These are phyloP conservation scores for Drosophila elegans DNA, from an alignment of 1,140 invertebrate genomes.

Conservation along the genomic window DNA sequence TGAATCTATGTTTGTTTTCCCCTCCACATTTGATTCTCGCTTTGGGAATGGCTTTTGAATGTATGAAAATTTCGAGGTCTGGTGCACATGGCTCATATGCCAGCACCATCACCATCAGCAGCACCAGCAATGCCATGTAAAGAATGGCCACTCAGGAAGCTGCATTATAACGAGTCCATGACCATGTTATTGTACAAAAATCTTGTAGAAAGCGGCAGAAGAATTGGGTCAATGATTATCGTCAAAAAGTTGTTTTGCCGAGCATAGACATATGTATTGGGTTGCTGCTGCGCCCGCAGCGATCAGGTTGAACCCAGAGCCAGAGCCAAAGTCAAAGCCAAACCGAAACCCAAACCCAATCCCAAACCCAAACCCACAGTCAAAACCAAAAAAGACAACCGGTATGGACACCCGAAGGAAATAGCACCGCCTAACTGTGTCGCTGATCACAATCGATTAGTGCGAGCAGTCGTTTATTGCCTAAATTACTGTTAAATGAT, in stretches of 20 bases:
- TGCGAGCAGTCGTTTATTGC: constrained; percentile 37
- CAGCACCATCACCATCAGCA: not conserved
- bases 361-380: too few relatives aligned
- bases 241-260: constrained; percentile 53
- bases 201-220: constrained; percentile 61
- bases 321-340: constrained; percentile 1
- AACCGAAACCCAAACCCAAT: constrained; percentile 1
- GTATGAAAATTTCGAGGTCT: constrained; percentile 19
- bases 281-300: constrained; percentile 34
- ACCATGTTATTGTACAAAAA: constrained; percentile 62
- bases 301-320: constrained; percentile 34
- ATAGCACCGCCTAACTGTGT: constrained; percentile 44
- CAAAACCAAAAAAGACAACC: constrained; percentile 9
- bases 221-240: constrained; percentile 64
- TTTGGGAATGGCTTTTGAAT: not conserved
- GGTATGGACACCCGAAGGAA: constrained; percentile 42
- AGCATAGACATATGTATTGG: constrained; percentile 44
- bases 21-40: constrained; percentile 11
- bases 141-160: constrained; percentile 48
- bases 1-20: constrained; percentile 15
- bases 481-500: constrained; percentile 47
- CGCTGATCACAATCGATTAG: constrained; percentile 48
- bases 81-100: constrained; percentile 38
- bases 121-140: constrained; percentile 32
- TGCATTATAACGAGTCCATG: constrained; percentile 60